Base-by-base conservation (phyloP, 2,113 vertebrate genomes). In the Epinephelus cyanopodus region DNA sequence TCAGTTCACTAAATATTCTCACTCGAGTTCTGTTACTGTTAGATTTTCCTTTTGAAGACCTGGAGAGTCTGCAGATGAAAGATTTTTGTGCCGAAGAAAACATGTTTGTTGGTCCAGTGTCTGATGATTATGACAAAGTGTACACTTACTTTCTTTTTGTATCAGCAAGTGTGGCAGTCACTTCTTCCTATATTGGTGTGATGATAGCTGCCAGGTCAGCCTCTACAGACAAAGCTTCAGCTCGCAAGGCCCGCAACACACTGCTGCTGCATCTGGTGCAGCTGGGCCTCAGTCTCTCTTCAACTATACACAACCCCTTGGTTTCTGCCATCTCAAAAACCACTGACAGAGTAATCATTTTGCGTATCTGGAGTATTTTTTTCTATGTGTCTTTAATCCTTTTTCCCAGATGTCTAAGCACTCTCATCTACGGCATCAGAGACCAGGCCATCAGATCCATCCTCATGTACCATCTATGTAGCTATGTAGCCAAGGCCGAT, bases 381-480 rank as follows among this genome's bases (percentile, higher is more conserved):
- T n/a, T n/a, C n/a, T 45, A 45, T 73, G 4, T 89, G 19, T 50
- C 12, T 9, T 25, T 88, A 2, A 81, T 89, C 25, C n/a, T 45
- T 8, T 45, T 88, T 5, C 90, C 88, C 3, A 84, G 68, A 27
- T 90, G 85, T 77, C 79, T 88, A n/a, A 87, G 83, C 74, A 48
- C 83, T 67, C 90, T 91, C 8, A 84, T 90, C 12, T 91, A 90
- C 48, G 88, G 88, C 3, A 48, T 90, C 27, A 84, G 83, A 88
- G 91, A 93, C 4, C 60, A 86, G 68, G 79, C 25, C 9, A 86
- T 93, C 67, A 79, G 83, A 65, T 69, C 72, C 0, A 11, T 74
- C 25, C 76, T 92, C 37, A 21, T 83, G 15, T 18, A 66, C 14
- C 27, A 90, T 37, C 45, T 92, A 0, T 60, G 69, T 19, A n/a